A percentile compares a stretch with the other conserved stretches of the same genome.
phyloP scores from a whole-genome alignment of 1,140 invertebrate genomes.

The Spodoptera frugiperda region DNA sequence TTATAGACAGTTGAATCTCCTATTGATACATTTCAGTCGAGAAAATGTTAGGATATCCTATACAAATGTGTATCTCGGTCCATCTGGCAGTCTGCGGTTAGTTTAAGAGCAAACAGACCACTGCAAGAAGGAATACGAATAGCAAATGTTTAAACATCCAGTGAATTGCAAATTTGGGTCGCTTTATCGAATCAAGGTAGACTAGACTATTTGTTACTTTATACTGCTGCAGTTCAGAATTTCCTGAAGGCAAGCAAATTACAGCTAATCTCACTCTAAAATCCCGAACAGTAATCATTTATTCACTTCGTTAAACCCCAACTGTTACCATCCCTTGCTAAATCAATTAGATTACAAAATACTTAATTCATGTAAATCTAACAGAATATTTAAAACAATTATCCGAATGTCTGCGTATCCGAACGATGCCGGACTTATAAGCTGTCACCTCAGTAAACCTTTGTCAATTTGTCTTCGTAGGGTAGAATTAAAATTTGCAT shows the following conservation, averaged over 20 bases:
- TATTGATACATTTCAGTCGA: too few species aligned
- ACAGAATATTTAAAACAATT: slow-evolving; percentile 38
- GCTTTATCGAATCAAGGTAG: neutral
- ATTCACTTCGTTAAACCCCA: slow-evolving; percentile 29
- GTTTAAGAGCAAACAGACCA: too few species aligned
- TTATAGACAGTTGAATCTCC: too few species aligned
- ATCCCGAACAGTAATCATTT: slow-evolving; percentile 1
- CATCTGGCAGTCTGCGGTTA: too few species aligned
- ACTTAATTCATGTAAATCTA: slow-evolving; percentile 23
- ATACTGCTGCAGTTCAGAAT: neutral
- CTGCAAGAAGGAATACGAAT: too few species aligned
- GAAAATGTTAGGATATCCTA: too few species aligned
- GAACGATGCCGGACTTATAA: slow-evolving; percentile 26
- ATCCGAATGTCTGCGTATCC: slow-evolving; percentile 16
- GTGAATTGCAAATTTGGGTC: neutral
- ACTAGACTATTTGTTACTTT: neutral
- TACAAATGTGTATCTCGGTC: too few species aligned
- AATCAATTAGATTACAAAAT: slow-evolving; percentile 35
- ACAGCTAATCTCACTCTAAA: neutral
- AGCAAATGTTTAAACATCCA: neutral
- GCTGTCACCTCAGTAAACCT: slow-evolving; percentile 26
- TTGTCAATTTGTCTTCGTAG: slow-evolving; percentile 30
- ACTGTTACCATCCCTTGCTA: neutral
- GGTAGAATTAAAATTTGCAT: slow-evolving; percentile 46
- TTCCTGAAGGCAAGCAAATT: slow-evolving; percentile 8